Conservation (phyloP, 2,888 invertebrate genomes). For the Stegana nigrithorax region DNA sequence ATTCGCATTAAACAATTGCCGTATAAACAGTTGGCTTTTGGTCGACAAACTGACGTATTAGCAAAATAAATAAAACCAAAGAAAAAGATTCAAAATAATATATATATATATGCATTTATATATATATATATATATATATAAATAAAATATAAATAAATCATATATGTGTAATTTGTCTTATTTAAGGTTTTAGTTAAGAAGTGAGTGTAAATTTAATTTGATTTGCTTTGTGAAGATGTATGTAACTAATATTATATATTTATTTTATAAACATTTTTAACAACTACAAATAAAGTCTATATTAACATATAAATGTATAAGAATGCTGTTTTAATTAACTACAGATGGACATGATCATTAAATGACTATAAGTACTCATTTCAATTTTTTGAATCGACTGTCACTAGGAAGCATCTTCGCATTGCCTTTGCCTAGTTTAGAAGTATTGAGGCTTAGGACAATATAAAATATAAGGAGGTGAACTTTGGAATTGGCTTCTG, state of each 20-base stretch:
- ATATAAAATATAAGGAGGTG: too few relatives aligned
- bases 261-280: slow-evolving; percentile 67
- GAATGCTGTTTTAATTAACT: slow-evolving; percentile 7
- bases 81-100: slow-evolving; percentile 14
- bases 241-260: slow-evolving; percentile 26
- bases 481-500: too few relatives aligned
- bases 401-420: too few relatives aligned
- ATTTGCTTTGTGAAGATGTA: slow-evolving; percentile 13
- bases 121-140: slow-evolving; percentile 41
- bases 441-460: too few relatives aligned
- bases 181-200: slow-evolving; percentile 36
- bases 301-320: slow-evolving; percentile 61
- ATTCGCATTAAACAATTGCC: too few relatives aligned
- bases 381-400: too few relatives aligned
- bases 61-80: slow-evolving; percentile 8
- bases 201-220: slow-evolving; percentile 22
- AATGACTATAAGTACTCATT: too few relatives aligned
- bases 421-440: too few relatives aligned
- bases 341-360: not conserved
- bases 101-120: slow-evolving; percentile 44
- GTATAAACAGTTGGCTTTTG: not conserved
- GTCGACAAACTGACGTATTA: not conserved
- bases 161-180: slow-evolving; percentile 6
- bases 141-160: slow-evolving; percentile 23
- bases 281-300: slow-evolving; percentile 65